phyloP scores from a whole-genome alignment of 2,888 invertebrate species.

The Plebejus anna region DNA sequence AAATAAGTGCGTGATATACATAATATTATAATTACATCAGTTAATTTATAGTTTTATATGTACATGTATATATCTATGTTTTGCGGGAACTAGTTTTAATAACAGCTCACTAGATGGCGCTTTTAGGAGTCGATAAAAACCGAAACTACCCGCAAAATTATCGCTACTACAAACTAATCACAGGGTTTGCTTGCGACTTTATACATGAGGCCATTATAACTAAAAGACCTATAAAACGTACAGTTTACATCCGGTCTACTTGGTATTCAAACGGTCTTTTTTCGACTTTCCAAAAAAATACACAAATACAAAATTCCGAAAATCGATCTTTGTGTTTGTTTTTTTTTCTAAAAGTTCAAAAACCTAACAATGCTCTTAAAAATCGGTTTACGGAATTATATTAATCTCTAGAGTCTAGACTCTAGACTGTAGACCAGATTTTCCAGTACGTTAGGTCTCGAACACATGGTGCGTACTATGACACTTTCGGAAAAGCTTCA shows the following conservation, averaged over 20 bases:
- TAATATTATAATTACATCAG: not conserved
- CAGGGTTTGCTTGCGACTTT: conserved; percentile 16
- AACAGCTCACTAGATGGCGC: conserved; percentile 4
- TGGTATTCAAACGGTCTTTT: not conserved
- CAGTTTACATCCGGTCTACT: not conserved
- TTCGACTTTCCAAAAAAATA: not conserved
- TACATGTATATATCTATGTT: not conserved
- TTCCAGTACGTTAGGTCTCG: conserved; percentile 65
- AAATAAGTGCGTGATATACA: not conserved
- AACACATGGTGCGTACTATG: conserved; percentile 76
- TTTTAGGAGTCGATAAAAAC: not conserved
- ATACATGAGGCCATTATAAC: not conserved
- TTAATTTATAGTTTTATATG: not conserved
- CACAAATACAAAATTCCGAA: not conserved
- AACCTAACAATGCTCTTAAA: not conserved
- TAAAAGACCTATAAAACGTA: not conserved
- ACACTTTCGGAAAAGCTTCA: conserved; percentile 75
- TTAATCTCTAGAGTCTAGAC: not conserved
- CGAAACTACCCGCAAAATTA: conserved; percentile 13
- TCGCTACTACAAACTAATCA: conserved; percentile 12
- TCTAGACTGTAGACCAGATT: not conserved
- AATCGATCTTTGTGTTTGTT: not conserved
- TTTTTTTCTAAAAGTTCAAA: not conserved
- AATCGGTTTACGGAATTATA: not conserved
- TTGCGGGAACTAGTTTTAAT: not conserved